A percentile compares a stretch with the other conserved stretches of the same genome.
phyloP scores from a whole-genome alignment of 2,888 invertebrate species.

The Aproaerema taeniolella region DNA sequence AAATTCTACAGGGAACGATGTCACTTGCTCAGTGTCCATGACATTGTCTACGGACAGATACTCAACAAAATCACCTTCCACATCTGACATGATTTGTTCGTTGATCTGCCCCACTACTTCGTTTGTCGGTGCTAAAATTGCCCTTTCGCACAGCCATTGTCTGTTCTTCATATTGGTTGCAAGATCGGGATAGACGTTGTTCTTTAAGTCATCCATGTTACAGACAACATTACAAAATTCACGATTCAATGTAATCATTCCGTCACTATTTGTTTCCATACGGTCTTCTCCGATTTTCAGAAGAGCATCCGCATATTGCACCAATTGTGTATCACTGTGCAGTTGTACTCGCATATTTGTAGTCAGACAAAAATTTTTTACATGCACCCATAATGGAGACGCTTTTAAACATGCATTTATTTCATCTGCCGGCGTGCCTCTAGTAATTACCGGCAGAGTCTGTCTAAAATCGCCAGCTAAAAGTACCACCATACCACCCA shows the following conservation, averaged over 20 bases:
- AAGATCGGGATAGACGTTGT: conserved; percentile 20
- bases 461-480: conserved; percentile 24
- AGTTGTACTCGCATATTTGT: conserved; percentile 25
- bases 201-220: conserved; percentile 19
- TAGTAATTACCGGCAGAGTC: conserved; percentile 22
- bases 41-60: conserved; percentile 19
- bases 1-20: conserved; percentile 21
- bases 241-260: conserved; percentile 19
- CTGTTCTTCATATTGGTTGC: conserved; percentile 19
- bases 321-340: conserved; percentile 19
- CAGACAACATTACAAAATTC: conserved; percentile 21
- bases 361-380: conserved; percentile 18
- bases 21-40: conserved; percentile 18
- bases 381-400: conserved; percentile 18
- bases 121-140: conserved; percentile 25
- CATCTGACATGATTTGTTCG: conserved; percentile 18
- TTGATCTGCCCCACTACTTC: conserved; percentile 18
- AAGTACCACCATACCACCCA: conserved; percentile 19
- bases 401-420: conserved; percentile 26
- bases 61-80: conserved; percentile 18
- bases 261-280: conserved; percentile 19
- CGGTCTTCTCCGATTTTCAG: conserved; percentile 26
- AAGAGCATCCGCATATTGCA: conserved; percentile 22
- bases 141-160: conserved; percentile 25
- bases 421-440: conserved; percentile 27